Conservation (phyloP, 2,113 vertebrate genomes). For the Paradisaea rubra region DNA sequence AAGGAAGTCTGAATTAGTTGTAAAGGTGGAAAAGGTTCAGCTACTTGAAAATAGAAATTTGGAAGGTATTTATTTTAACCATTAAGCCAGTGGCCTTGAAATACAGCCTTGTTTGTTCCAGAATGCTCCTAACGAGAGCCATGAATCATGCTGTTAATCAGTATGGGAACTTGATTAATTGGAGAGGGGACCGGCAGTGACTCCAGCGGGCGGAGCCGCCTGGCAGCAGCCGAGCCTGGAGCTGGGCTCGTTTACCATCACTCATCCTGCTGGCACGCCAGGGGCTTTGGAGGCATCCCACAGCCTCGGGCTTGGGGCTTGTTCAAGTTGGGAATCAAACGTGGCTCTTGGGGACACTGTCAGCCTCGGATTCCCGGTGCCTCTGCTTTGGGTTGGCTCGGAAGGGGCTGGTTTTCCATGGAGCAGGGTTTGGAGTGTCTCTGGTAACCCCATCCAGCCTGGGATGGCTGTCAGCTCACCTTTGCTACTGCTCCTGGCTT, state of each 20-base stretch:
- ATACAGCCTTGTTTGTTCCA: slow-evolving; percentile 43
- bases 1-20: slow-evolving; percentile 59
- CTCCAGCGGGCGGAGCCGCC: slow-evolving; percentile 1
- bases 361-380: neutral
- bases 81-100: slow-evolving; percentile 34
- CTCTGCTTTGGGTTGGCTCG: accelerated
- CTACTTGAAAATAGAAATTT: slow-evolving; percentile 51
- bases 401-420: accelerated
- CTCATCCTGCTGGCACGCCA: neutral
- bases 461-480: neutral
- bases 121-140: slow-evolving; percentile 15
- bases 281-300: neutral
- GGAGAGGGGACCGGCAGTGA: neutral
- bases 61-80: slow-evolving; percentile 54
- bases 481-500: neutral
- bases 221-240: neutral
- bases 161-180: slow-evolving; percentile 56
- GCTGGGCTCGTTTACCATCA: neutral
- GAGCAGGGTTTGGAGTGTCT: neutral
- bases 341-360: neutral
- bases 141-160: slow-evolving; percentile 63
- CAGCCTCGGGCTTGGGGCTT: neutral
- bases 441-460: accelerated
- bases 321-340: neutral
- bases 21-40: slow-evolving; percentile 55